A percentile compares a stretch with the other conserved stretches of the same genome.
phyloP scores from a whole-genome alignment of 2,113 vertebrate species.

The Malaclemys terrapin region DNA sequence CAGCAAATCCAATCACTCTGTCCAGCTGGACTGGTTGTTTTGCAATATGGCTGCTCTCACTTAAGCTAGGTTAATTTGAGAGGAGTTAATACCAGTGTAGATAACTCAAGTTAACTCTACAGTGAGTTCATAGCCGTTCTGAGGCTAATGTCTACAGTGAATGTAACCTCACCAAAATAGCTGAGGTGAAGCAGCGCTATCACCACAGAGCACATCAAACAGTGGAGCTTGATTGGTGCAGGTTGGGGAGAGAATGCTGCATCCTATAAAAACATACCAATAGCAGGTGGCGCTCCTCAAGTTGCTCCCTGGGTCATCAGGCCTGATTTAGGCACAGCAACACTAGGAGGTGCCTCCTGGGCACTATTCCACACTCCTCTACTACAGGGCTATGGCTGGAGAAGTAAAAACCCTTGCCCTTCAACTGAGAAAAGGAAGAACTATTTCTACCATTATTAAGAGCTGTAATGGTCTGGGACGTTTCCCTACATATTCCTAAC shows the following conservation, averaged over 20 bases:
- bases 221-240: neutral
- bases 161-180: neutral
- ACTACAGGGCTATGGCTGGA: neutral
- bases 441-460: neutral
- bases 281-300: neutral
- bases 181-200: neutral
- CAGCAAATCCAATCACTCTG: neutral
- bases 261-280: neutral
- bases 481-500: too few relatives aligned
- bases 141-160: neutral
- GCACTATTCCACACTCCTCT: neutral
- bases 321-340: neutral
- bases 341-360: rapidly evolving
- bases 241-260: rapidly evolving
- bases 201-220: neutral
- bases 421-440: neutral
- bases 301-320: neutral
- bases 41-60: neutral
- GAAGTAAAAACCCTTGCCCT: neutral
- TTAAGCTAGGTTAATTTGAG: neutral
- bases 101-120: neutral
- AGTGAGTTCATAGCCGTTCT: neutral
- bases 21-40: neutral
- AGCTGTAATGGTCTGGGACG: neutral
- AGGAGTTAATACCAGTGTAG: neutral